Percentiles rank a stretch among this genome's conserved stretches.
Evolutionary conservation across 2,797 vertebrate species (phyloP).

Genomic region (Acanthornis magna): DNA sequence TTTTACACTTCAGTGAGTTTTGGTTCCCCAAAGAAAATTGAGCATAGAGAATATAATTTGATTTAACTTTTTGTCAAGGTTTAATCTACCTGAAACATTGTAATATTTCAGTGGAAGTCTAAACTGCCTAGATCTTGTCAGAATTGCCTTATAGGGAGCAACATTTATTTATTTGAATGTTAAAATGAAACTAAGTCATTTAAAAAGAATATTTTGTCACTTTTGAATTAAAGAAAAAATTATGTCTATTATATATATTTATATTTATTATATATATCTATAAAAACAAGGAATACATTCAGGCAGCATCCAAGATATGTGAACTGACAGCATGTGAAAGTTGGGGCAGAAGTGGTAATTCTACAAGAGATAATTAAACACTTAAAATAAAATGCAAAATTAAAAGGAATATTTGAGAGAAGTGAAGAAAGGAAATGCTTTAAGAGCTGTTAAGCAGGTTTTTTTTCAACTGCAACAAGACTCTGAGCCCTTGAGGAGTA

Average conservation of each 20-base stretch:
- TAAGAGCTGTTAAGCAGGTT: not conserved
- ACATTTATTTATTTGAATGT: slow-evolving; percentile 1
- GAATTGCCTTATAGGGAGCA: not conserved
- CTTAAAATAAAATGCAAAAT: not conserved
- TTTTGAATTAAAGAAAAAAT: not conserved
- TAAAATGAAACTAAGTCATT: not conserved
- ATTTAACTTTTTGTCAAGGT: slow-evolving; percentile 78
- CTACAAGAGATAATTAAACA: not conserved
- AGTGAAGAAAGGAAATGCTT: not conserved
- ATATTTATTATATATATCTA: too few relatives aligned
- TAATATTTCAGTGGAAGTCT: slow-evolving; percentile 67
- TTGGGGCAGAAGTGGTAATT: slow-evolving; percentile 1
- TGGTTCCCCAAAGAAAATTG: slow-evolving; percentile 75
- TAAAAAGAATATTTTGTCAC: not conserved
- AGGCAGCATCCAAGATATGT: not conserved
- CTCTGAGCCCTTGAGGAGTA: not conserved
- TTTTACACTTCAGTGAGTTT: slow-evolving; percentile 76
- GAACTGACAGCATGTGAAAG: not conserved
- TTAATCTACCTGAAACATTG: slow-evolving; percentile 78
- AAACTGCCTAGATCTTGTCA: slow-evolving; percentile 51
- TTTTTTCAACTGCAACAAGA: not conserved
- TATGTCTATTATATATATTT: too few relatives aligned
- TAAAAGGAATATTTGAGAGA: not conserved
- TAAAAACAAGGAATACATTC: not conserved
- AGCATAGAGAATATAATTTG: slow-evolving; percentile 77